Base-by-base conservation (phyloP, 1,140 invertebrate species). In the Bradysia coprophila region DNA sequence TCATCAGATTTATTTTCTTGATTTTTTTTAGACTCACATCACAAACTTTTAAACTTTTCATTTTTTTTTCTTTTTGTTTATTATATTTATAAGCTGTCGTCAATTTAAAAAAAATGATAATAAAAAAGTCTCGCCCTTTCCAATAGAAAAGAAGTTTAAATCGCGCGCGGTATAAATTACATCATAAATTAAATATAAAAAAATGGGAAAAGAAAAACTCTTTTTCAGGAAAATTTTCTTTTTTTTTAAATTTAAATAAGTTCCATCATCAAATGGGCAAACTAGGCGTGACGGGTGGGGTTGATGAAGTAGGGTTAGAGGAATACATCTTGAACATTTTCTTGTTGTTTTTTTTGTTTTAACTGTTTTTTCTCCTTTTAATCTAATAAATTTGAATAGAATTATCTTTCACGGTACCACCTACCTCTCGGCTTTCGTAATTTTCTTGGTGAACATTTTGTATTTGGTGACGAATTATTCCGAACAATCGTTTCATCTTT, bases 361-460 rank as follows among this genome's bases (percentile, higher is more conserved):
- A 9, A 31, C n/a, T 34, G 18, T 34, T 34, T 34, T 11, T 16
- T 34, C 32, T 34, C 32, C n/a, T 34, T 34, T 34, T 34, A 16
- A 34, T 15, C 32, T 34, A 34, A 34, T 34, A 5, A 15, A 5
- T 31, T 31, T 31, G 28, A 9, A 18, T 6, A n/a, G 11, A n/a
- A 6, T 39, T 39, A 39, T 22, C 38, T 21, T 23, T 39, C 38
- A 10, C 38, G 38, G 23, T 39, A 39, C 38, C 38, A 39, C 19
- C 38, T 13, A 13, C 38, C 38, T 4, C 38, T 20, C 20, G 38
- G 38, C 15, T 39, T 39, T 22, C 38, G 9, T 16, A 39, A 39
- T 13, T 23, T 21, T 22, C 38, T 13, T 11, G 38, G 38, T 21
- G 38, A 39, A 21, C 11, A 18, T 20, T 38, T 39, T 10, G 38